Conservation (phyloP, 2,797 vertebrate species). For the Enteromius radiatus region DNA sequence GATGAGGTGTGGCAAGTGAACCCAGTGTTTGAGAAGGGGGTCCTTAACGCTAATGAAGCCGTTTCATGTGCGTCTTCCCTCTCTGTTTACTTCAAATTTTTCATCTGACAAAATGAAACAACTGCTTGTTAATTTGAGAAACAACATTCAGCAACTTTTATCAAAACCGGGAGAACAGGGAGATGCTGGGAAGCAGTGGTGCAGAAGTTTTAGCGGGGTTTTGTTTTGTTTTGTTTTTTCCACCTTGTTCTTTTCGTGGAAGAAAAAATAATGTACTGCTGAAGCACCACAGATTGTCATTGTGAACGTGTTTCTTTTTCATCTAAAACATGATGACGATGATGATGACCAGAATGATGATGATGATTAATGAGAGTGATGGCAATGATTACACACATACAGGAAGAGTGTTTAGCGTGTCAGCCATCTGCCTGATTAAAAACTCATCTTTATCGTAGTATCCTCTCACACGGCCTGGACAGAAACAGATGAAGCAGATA, state of each 20-base stretch:
- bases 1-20: conserved; percentile 66
- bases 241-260: conserved; percentile 6
- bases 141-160: conserved; percentile 74
- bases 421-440: conserved; percentile 69
- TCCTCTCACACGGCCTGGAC: conserved; percentile 59
- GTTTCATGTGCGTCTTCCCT: conserved; percentile 57
- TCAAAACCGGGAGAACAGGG: conserved; percentile 60
- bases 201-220: conserved; percentile 38
- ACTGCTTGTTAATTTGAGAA: conserved; percentile 72
- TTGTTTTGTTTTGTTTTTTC: neutral
- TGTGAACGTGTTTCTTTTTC: conserved; percentile 60
- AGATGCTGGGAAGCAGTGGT: conserved; percentile 55
- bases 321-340: conserved; percentile 54
- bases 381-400: conserved; percentile 57
- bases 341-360: conserved; percentile 48
- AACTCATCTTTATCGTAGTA: conserved; percentile 60
- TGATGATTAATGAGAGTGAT: conserved; percentile 51
- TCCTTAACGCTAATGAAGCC: conserved; percentile 68
- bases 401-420: conserved; percentile 56
- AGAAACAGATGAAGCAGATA: conserved; percentile 50
- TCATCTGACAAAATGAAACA: conserved; percentile 69
- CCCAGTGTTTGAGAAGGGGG: conserved; percentile 24
- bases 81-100: conserved; percentile 54
- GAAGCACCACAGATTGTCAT: conserved; percentile 61
- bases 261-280: conserved; percentile 15